phyloP scores from a whole-genome alignment of 2,888 invertebrate genomes.

The Drosophila melanosoma region DNA sequence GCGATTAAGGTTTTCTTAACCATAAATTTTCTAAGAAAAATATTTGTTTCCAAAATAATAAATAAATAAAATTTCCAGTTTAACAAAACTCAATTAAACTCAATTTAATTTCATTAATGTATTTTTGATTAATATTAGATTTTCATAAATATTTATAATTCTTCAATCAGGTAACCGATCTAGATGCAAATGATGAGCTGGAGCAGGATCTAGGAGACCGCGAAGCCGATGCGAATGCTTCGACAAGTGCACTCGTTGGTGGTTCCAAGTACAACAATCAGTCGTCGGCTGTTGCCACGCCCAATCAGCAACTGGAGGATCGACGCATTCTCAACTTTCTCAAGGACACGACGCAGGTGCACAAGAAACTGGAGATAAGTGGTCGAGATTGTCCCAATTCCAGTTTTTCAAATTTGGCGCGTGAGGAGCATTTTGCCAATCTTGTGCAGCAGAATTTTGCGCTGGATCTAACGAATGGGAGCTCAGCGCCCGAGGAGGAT shows the following conservation, averaged over 20 bases:
- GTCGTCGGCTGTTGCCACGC: constrained; percentile 46
- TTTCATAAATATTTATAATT: background rate
- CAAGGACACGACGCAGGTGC: constrained; percentile 85
- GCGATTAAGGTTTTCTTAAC: too few species aligned
- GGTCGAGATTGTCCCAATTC: constrained; percentile 84
- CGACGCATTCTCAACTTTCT: constrained; percentile 85
- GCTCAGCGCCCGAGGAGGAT: constrained; percentile 73
- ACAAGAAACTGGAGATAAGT: constrained; percentile 84
- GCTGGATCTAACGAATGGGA: constrained; percentile 71
- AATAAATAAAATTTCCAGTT: background rate
- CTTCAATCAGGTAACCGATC: constrained; percentile 71
- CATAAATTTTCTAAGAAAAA: background rate
- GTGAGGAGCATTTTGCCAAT: constrained; percentile 85
- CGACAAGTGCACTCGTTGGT: constrained; percentile 73
- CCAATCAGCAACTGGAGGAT: constrained; percentile 84
- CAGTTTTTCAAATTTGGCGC: constrained; percentile 85
- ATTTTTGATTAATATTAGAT: background rate
- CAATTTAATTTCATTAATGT: background rate
- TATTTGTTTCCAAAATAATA: too few species aligned
- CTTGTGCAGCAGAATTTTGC: constrained; percentile 85
- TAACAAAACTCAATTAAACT: background rate
- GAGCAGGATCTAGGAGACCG: constrained; percentile 30
- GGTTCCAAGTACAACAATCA: constrained; percentile 70
- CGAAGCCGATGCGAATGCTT: constrained; percentile 73
- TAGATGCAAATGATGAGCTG: constrained; percentile 80